Evolutionary conservation across 2,888 invertebrate species (phyloP).

Genomic region (Drosophila fulvimacula): DNA sequence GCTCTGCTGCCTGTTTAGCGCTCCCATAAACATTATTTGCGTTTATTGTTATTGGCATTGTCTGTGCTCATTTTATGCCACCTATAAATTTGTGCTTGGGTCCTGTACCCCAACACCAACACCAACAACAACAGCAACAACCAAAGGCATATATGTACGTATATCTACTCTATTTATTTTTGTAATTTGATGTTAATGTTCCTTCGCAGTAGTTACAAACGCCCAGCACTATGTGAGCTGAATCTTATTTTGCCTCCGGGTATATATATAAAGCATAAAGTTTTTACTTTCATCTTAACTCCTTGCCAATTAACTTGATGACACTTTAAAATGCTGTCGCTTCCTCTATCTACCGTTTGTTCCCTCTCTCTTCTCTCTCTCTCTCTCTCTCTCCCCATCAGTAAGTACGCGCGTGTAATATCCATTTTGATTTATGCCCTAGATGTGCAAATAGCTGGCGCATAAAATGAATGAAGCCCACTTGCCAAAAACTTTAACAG

Average conservation of each 20-base stretch:
- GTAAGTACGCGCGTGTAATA: conserved; percentile 28
- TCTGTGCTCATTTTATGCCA: conserved; percentile 73
- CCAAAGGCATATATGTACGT: conserved; percentile 3
- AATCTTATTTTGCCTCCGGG: conserved; percentile 16
- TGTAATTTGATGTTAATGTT: conserved; percentile 76
- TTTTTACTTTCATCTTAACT: conserved; percentile 37
- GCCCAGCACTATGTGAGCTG: conserved; percentile 9
- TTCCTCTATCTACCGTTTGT: not conserved
- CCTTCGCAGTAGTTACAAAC: conserved; percentile 28
- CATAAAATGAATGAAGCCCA: conserved; percentile 26
- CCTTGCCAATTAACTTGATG: conserved; percentile 62
- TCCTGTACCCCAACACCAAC: conserved; percentile 4
- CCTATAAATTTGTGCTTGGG: conserved; percentile 68
- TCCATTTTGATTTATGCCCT: conserved; percentile 45
- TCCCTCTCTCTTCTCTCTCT: not conserved
- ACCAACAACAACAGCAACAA: not conserved
- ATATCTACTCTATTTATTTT: conserved; percentile 63
- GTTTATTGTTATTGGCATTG: conserved; percentile 81
- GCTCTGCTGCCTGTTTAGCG: conserved; percentile 62
- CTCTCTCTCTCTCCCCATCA: not conserved
- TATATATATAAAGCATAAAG: conserved; percentile 23
- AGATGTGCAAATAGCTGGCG: conserved; percentile 39
- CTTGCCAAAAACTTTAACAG: conserved; percentile 47
- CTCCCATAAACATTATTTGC: conserved; percentile 78
- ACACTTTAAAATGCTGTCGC: conserved; percentile 50